Evolutionary conservation across 2,113 vertebrate species (phyloP), one percentile per base, ranked within the genome.

Genomic region (Podocnemis expansa): DNA sequence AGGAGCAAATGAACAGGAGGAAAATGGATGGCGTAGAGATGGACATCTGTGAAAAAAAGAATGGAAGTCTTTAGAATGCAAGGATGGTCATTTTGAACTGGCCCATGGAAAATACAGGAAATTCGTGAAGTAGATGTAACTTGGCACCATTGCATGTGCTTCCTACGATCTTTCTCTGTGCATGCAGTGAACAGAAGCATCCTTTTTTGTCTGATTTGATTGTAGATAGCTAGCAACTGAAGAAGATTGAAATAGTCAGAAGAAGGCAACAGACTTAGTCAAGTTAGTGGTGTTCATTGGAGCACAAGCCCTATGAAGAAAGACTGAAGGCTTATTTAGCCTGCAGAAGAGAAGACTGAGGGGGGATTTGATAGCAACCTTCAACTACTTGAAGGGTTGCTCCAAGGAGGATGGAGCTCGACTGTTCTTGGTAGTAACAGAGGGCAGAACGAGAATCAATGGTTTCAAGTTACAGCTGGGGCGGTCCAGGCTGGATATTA

Each of bases 81-180:
- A 49, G 10, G 2, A 8, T 13, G 1, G 56, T 58, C 34, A 43
- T 70, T 79, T 56, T 51, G 22, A 78, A 83, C 58, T 31, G 31
- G 70, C 2, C 7, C 31, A 10, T 58, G 60, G 25, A 10, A 52
- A 80, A 51, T 22, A 41, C 8, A 58, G 17, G 22, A 51, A 5
- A 12, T 70, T 6, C 3, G 10, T 21, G 47, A 56, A 6, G 38
- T 67, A 49, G 78, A 16, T 13, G 27, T 8, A n/a, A 6, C 1
- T 2, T 5, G 47, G 16, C 5, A 0, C 70, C 16, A 2, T 49
- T 38, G 19, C n/a, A n/a, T 75, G 38, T 13, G 21, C 22, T 24
- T 75, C 38, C 24, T 38, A 22, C 34, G 34, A 49, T 43, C 22
- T 34, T 2, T 67, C 60, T 67, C 34, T 16, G 8, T 9, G 21